Percentiles rank a stretch among this genome's conserved stretches.
These are phyloP conservation scores for Mamestra brassicae DNA, from an alignment of 2,888 invertebrate species.

Conservation along the genomic window DNA sequence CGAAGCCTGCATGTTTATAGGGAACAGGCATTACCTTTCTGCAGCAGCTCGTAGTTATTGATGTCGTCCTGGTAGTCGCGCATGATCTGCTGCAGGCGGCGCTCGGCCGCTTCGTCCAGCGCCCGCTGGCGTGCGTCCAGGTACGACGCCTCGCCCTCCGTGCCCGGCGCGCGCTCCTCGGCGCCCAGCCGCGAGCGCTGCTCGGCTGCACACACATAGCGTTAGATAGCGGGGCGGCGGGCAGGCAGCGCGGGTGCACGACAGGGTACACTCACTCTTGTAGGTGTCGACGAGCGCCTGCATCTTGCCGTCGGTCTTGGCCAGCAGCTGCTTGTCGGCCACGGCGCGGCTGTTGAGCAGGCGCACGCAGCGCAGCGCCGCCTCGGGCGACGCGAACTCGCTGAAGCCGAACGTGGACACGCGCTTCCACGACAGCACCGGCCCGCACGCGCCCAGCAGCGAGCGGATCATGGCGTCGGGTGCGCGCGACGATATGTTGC, in stretches of 20 bases:
- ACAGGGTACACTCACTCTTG: conserved; percentile 92
- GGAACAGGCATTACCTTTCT: conserved; percentile 86
- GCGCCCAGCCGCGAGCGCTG: conserved; percentile 77
- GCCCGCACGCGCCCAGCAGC: conserved; percentile 97
- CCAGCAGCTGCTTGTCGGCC: conserved; percentile 98
- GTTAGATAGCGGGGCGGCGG: no score
- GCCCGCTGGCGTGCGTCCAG: conserved; percentile 95
- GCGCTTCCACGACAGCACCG: conserved; percentile 98
- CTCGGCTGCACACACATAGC: conserved; percentile 72
- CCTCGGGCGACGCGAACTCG: conserved; percentile 98
- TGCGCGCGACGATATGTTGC: conserved; percentile 95
- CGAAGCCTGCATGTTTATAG: no score
- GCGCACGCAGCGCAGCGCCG: conserved; percentile 98
- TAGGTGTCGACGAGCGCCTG: conserved; percentile 98
- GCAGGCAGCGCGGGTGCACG: no score
- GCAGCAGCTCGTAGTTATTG: conserved; percentile 92
- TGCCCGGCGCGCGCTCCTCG: conserved; percentile 78
- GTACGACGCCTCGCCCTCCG: conserved; percentile 92
- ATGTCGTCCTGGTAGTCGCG: conserved; percentile 95
- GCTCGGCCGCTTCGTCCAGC: conserved; percentile 94
- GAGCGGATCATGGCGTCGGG: conserved; percentile 98
- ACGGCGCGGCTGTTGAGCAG: conserved; percentile 98
- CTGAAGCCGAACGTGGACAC: conserved; percentile 99
- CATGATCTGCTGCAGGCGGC: conserved; percentile 95
- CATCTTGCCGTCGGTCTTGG: conserved; percentile 99